Base-by-base conservation (phyloP, 2,797 vertebrate species). In the Carapus acus region DNA sequence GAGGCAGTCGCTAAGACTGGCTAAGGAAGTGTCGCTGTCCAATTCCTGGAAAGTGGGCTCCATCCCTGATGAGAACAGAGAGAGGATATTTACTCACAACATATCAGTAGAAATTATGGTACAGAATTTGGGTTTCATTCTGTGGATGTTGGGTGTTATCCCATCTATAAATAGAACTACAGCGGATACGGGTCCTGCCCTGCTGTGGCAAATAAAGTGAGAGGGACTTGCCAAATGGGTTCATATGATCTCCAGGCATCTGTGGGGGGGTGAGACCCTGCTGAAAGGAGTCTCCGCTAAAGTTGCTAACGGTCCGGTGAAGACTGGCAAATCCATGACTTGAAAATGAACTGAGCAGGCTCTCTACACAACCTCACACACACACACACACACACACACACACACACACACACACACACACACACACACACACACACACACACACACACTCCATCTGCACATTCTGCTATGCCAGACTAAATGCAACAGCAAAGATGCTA, bases 161-260 rank as follows among this genome's bases (percentile, higher is more conserved):
- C n/a, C n/a, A n/a, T n/a, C n/a, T n/a, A n/a, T n/a, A n/a, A n/a
- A n/a, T n/a, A n/a, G n/a, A n/a, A n/a, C n/a, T n/a, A n/a, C n/a
- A n/a, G n/a, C n/a, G n/a, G n/a, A n/a, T n/a, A n/a, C n/a, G 24
- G 24, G 9, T 4, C 14, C 31, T 7, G 3, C 9, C 31, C 3
- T 19, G 5, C 11, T 39, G 7, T 21, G 40, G 22, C 5, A 19
- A 31, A 6, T 9, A 6, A n/a, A 11, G 31, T 6, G 5, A 24
- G 24, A 22, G 24, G 33, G 42, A 77, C 92, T 91, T 87, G 94
- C 93, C 91, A 74, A 92, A 93, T 65, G 93, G 93, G 81, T 94
- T 94, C 93, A 96, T 96, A 89, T 96, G 92, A 87, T 96, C 94
- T 74, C 93, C 93, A 62, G 94, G 93, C 94, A 96, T 95, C 88